Base-by-base conservation (phyloP, 2,113 vertebrate genomes). In the Myxocyprinus asiaticus region DNA sequence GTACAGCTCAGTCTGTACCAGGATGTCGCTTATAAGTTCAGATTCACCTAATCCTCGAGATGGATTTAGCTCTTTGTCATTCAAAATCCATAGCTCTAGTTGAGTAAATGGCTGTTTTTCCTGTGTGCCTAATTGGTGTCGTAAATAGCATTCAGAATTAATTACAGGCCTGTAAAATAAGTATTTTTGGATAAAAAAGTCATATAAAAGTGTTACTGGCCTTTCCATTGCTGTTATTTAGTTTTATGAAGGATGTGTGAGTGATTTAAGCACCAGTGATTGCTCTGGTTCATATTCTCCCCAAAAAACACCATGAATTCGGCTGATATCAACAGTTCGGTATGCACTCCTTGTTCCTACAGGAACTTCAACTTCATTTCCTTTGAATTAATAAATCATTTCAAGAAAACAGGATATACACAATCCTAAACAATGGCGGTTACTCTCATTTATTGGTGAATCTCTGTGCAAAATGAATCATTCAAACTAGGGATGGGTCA, bases 111-210 rank as follows among this genome's bases (percentile, higher is more conserved):
- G 55, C 44, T 53, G 76, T 83, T 82, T 84, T 79, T 81, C 78
- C 61, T 47, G 58, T 59, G 47, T 48, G 68, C 67, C 75, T 87
- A 82, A 86, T 77, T 72, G 62, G 73, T 82, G 63, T 82, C 55
- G 80, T 88, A 86, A 88, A 88, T 85, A 82, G 73, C 83, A 84
- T 83, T 78, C 70, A 85, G 74, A 82, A 87, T 88, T 77, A 76
- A 86, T 89, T 88, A 88, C 81, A 82, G 79, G 82, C 80, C 83
- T 69, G 70, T 87, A 87, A 87, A 88, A 82, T 68, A 79, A 82
- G 85, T 87, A 84, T 86, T 89, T 89, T 74, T 85, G 84, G 87
- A 87, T 75, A 81, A 82, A 67, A 81, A 76, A 81, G 73, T 82
- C 74, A 55, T 83, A 80, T 82, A 79, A 89, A 87, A 78, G 70